These are phyloP conservation scores for Podilymbus podiceps DNA, from an alignment of 2,113 vertebrate species.

Conservation along the genomic window DNA sequence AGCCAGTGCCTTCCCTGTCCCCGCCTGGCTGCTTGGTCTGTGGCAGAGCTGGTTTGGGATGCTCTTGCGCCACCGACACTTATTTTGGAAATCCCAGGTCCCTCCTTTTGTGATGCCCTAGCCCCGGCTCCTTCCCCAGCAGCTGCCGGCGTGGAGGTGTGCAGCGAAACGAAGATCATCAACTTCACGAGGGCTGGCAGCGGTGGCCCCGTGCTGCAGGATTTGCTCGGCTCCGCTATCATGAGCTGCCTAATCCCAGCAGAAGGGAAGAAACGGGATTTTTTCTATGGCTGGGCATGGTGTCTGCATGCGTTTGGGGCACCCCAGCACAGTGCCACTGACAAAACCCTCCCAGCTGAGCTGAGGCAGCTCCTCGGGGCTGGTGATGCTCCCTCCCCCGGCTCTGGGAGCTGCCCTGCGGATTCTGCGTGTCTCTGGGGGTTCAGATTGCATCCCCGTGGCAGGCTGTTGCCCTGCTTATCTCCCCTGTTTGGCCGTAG, in stretches of 20 bases:
- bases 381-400: neutral
- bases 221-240: neutral
- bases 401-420: neutral
- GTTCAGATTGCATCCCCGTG: fast-evolving
- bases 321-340: neutral
- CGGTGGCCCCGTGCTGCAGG: fast-evolving
- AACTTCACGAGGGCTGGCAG: neutral
- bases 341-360: neutral
- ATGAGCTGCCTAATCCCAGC: neutral
- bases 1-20: neutral
- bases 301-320: neutral
- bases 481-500: fast-evolving
- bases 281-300: neutral
- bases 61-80: neutral
- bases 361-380: fast-evolving
- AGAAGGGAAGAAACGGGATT: neutral
- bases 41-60: neutral
- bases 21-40: neutral
- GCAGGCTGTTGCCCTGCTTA: neutral
- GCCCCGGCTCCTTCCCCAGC: neutral
- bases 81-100: neutral
- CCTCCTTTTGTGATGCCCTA: neutral
- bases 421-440: fast-evolving
- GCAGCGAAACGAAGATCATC: neutral
- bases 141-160: fast-evolving